Conservation (phyloP, 2,888 invertebrate species). For the Gymnosoma rotundatum region DNA sequence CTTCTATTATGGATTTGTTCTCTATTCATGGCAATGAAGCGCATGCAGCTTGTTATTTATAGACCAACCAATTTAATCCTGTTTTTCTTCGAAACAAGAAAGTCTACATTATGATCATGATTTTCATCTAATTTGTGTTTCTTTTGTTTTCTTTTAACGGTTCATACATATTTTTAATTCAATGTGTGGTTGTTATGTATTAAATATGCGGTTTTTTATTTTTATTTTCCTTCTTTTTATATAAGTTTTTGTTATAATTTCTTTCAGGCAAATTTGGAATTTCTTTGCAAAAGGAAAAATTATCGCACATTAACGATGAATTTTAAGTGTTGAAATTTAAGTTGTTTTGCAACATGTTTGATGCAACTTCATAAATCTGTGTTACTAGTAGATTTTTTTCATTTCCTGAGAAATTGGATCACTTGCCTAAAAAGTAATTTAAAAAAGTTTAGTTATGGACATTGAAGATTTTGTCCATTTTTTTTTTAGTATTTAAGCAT, state of each 20-base stretch:
- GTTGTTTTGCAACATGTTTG: constrained; percentile 36
- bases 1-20: constrained; percentile 62
- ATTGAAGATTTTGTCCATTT: no score
- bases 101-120: constrained; percentile 61
- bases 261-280: constrained; percentile 1
- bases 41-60: constrained; percentile 53
- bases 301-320: background rate
- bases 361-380: constrained; percentile 21
- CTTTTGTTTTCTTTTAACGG: constrained; percentile 4
- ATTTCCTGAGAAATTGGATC: background rate
- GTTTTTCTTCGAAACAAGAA: constrained; percentile 57
- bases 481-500: no score
- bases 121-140: constrained; percentile 24
- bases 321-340: background rate
- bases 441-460: no score
- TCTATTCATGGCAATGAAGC: constrained; percentile 57
- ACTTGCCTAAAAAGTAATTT: no score
- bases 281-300: constrained; percentile 31
- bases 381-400: background rate
- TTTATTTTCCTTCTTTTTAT: background rate
- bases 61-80: constrained; percentile 62
- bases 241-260: background rate
- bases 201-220: constrained; percentile 1
- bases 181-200: constrained; percentile 29
- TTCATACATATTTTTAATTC: constrained; percentile 7